Conservation (phyloP, 2,113 vertebrate genomes). For the Oreochromis niloticus region DNA sequence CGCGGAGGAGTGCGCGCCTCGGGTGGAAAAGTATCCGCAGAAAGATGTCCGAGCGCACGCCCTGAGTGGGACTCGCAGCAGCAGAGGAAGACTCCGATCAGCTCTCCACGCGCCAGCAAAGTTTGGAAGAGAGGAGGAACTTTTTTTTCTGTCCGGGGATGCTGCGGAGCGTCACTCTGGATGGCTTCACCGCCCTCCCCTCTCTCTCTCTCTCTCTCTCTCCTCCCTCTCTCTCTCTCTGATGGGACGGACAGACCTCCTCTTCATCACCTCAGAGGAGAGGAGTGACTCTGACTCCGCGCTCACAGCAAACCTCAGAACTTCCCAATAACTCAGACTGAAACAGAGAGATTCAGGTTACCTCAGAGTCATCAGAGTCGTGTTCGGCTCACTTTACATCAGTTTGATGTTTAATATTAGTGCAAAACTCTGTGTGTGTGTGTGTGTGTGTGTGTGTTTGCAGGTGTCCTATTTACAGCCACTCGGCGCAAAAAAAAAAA, state of each 20-base stretch:
- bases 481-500: background rate
- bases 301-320: background rate
- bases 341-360: background rate
- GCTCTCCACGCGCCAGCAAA: background rate
- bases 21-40: background rate
- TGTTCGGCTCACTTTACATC: background rate
- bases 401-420: background rate
- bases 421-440: background rate
- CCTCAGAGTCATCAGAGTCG: background rate
- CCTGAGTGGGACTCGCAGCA: background rate
- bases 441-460: background rate
- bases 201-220: background rate
- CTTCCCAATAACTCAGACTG: background rate
- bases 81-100: background rate
- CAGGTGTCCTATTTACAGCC: background rate
- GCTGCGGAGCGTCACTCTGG: constrained; percentile 6
- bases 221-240: background rate
- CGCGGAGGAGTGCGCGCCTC: background rate
- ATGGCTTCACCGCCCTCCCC: background rate
- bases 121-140: background rate
- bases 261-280: background rate
- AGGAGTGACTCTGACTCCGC: background rate
- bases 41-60: background rate
- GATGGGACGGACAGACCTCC: background rate
- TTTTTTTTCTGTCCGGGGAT: constrained; percentile 5